These are phyloP conservation scores for Xenopus petersii DNA, from an alignment of 2,797 vertebrate genomes.

Conservation along the genomic window DNA sequence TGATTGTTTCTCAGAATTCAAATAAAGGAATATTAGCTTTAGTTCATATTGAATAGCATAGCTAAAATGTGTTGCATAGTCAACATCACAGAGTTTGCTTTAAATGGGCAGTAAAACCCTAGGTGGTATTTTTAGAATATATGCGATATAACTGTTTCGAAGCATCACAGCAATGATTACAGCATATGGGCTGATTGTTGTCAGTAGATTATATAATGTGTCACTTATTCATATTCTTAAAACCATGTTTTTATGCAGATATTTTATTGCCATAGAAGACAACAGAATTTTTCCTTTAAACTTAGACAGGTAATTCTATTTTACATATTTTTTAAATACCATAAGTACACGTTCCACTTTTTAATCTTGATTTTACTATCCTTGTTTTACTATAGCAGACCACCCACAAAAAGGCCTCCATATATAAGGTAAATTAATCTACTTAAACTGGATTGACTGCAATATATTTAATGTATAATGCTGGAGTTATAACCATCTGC, in stretches of 20 bases:
- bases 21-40: too few relatives aligned
- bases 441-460: too few relatives aligned
- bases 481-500: slow-evolving; percentile 41
- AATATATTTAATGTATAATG: background rate
- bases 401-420: slow-evolving; percentile 68
- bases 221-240: too few relatives aligned
- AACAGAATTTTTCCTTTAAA: slow-evolving; percentile 74
- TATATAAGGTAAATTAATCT: slow-evolving; percentile 79
- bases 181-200: background rate
- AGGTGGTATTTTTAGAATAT: too few relatives aligned
- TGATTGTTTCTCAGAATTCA: too few relatives aligned
- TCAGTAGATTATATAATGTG: too few relatives aligned
- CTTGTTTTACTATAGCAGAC: slow-evolving; percentile 57
- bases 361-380: slow-evolving; percentile 41
- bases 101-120: too few relatives aligned
- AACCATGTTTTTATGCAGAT: slow-evolving; percentile 65
- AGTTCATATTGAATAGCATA: too few relatives aligned
- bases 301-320: slow-evolving; percentile 71
- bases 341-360: background rate
- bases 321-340: background rate
- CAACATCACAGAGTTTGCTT: too few relatives aligned
- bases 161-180: too few relatives aligned
- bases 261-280: slow-evolving; percentile 80
- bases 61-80: too few relatives aligned
- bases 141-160: too few relatives aligned